phyloP scores from a whole-genome alignment of 2,797 vertebrate genomes.

The Crypturellus tataupa region DNA sequence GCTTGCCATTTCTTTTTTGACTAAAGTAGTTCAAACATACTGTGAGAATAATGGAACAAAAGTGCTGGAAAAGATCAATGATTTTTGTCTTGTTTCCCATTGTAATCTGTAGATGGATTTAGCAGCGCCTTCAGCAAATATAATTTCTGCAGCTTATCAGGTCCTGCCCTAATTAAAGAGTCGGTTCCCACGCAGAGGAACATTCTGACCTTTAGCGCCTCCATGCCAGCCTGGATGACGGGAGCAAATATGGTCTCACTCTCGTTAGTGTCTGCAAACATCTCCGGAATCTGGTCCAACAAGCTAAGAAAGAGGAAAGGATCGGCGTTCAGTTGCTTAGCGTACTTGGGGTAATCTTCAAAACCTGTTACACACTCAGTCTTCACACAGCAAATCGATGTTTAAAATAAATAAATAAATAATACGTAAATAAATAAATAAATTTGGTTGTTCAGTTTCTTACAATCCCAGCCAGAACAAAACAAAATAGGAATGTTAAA shows the following conservation, averaged over 20 bases:
- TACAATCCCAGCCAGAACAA: not conserved
- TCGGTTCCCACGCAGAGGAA: not conserved
- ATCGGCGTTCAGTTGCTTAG: not conserved
- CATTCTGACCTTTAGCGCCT: conserved; percentile 92
- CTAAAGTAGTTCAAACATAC: not conserved
- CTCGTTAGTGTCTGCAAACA: conserved; percentile 95
- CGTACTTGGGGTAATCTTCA: not conserved
- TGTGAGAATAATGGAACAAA: not conserved
- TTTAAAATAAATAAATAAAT: not conserved
- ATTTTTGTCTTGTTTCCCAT: not conserved
- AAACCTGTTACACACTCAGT: not conserved
- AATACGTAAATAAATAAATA: not conserved
- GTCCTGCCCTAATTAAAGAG: not conserved
- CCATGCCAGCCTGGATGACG: conserved; percentile 94
- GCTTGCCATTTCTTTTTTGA: not conserved
- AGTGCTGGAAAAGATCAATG: not conserved
- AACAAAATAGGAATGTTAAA: not conserved
- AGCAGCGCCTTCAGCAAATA: not conserved
- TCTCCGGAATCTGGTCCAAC: conserved; percentile 96
- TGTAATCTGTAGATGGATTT: not conserved
- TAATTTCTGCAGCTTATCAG: not conserved
- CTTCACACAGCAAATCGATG: not conserved
- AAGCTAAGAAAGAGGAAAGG: conserved; percentile 81
- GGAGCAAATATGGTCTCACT: conserved; percentile 95
- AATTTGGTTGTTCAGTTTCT: not conserved